Percentiles rank a stretch among this genome's conserved stretches.
These are phyloP conservation scores for Petromus typicus DNA, from an alignment of 2,113 vertebrate species.

Conservation along the genomic window DNA sequence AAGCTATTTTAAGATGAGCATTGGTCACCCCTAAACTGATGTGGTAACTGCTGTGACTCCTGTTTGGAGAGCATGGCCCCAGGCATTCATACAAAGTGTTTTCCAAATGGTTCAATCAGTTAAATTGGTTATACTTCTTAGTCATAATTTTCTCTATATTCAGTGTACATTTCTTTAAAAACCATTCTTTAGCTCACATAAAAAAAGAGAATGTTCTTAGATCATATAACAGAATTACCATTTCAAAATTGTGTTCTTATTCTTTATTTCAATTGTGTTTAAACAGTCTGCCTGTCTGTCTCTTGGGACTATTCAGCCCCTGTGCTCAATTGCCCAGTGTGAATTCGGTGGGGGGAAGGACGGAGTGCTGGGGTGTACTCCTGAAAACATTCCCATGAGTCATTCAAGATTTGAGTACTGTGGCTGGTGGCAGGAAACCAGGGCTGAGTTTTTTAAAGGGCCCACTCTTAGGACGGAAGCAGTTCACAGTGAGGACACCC, in stretches of 20 bases:
- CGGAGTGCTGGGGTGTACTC: neutral
- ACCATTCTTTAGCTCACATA: neutral
- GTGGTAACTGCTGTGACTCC: neutral
- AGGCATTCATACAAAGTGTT: neutral
- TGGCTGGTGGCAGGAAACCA: neutral
- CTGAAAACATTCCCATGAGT: neutral
- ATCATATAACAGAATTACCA: slow-evolving; percentile 32
- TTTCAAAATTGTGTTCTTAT: slow-evolving; percentile 57
- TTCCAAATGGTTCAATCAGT: neutral
- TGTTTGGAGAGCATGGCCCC: neutral
- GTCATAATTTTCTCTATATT: neutral
- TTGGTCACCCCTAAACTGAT: neutral
- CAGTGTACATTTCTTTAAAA: neutral
- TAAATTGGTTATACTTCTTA: neutral
- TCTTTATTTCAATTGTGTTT: slow-evolving; percentile 48
- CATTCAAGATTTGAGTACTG: neutral
- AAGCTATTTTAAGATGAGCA: neutral
- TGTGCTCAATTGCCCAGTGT: neutral
- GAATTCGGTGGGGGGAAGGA: neutral
- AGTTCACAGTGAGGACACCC: neutral
- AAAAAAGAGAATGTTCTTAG: slow-evolving; percentile 21
- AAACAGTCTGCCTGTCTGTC: neutral
- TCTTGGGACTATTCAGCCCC: neutral
- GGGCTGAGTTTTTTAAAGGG: neutral
- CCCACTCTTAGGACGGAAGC: neutral